phyloP scores from a whole-genome alignment of 2,113 vertebrate species.

The Microtus ochrogaster region DNA sequence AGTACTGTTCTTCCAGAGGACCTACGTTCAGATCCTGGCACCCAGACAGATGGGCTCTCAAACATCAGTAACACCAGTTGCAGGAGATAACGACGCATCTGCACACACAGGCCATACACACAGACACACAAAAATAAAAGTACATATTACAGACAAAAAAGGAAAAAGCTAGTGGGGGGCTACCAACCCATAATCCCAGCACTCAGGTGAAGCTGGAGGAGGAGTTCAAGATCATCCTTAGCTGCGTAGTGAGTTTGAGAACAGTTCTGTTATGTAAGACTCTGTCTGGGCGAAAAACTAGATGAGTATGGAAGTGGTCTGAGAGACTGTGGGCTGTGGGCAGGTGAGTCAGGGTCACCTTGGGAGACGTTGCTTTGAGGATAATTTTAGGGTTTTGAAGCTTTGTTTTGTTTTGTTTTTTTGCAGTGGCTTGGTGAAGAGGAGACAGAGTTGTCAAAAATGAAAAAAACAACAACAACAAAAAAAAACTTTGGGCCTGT shows the following conservation, averaged over 20 bases:
- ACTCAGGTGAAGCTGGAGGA: too few species aligned
- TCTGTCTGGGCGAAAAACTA: not conserved
- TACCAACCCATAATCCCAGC: not conserved
- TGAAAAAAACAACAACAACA: not conserved
- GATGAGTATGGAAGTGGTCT: not conserved
- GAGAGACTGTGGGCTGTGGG: accelerated
- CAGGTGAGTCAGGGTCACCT: not conserved
- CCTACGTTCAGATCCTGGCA: not conserved
- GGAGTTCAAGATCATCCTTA: not conserved
- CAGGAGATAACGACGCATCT: not conserved
- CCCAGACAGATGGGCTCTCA: not conserved
- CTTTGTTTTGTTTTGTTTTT: not conserved
- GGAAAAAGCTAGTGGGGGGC: too few species aligned
- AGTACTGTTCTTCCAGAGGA: not conserved
- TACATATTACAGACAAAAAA: not conserved
- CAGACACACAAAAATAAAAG: not conserved
- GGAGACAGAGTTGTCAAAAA: not conserved
- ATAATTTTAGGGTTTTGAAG: not conserved
- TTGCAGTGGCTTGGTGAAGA: not conserved
- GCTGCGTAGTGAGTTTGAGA: not conserved
- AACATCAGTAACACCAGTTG: not conserved
- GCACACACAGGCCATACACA: not conserved
- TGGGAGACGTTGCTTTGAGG: not conserved
- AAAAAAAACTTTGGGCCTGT: not conserved
- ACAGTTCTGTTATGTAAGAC: not conserved